phyloP scores from a whole-genome alignment of 2,797 vertebrate species.

The Rousettus madagascariensis region DNA sequence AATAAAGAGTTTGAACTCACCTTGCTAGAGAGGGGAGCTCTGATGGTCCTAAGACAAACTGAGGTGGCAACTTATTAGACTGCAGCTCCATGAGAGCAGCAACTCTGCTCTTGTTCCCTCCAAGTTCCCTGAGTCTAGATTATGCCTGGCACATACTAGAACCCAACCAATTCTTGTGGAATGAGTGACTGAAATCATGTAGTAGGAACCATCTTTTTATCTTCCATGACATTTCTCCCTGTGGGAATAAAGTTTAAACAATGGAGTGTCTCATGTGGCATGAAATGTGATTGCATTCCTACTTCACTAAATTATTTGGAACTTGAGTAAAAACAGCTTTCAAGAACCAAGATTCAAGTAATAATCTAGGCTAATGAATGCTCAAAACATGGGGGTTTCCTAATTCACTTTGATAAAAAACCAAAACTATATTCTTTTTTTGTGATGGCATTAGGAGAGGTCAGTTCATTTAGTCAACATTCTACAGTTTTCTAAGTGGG shows the following conservation, averaged over 20 bases:
- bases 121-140: background rate
- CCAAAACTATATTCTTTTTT: background rate
- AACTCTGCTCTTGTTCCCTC: background rate
- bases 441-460: background rate
- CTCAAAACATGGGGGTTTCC: background rate
- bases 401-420: background rate
- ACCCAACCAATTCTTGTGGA: background rate
- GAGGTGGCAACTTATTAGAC: background rate
- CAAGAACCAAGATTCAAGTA: background rate
- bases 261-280: background rate
- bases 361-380: background rate
- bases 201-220: background rate
- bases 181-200: background rate
- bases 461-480: constrained; percentile 18
- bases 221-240: background rate
- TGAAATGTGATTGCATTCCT: background rate
- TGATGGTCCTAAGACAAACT: background rate
- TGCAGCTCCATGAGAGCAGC: background rate
- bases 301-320: constrained; percentile 24
- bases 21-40: background rate
- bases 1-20: background rate
- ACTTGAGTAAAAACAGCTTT: constrained; percentile 27
- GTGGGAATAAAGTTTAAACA: background rate
- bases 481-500: background rate
- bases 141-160: background rate